A percentile compares a stretch with the other conserved stretches of the same genome.
Conservation (phyloP, 2,113 vertebrate species). For the Lepisosteus oculatus region DNA sequence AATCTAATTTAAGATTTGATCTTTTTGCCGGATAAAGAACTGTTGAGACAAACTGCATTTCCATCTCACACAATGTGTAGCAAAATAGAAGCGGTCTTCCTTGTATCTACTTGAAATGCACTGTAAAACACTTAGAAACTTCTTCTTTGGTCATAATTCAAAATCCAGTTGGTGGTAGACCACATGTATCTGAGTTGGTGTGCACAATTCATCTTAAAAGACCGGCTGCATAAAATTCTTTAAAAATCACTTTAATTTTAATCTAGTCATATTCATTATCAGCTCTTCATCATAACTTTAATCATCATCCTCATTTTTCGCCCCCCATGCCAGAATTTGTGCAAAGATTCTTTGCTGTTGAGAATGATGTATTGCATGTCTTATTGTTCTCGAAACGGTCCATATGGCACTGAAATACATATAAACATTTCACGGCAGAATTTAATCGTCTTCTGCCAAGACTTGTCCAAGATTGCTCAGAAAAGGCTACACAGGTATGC, state of each 20-base stretch:
- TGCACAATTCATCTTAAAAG: too few species aligned
- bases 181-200: too few species aligned
- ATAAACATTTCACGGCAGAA: not conserved
- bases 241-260: not conserved
- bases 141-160: slow-evolving; percentile 28
- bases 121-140: slow-evolving; percentile 4
- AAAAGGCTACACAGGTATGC: not conserved
- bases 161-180: too few species aligned
- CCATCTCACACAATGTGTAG: slow-evolving; percentile 35
- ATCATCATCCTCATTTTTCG: not conserved
- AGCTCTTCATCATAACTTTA: not conserved
- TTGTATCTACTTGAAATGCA: slow-evolving; percentile 16
- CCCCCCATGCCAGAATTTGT: not conserved
- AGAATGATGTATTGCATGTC: not conserved
- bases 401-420: not conserved
- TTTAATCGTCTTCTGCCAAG: not conserved
- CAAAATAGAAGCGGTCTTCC: slow-evolving; percentile 41
- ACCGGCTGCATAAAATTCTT: too few species aligned
- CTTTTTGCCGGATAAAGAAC: slow-evolving; percentile 4
- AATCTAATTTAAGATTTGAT: slow-evolving; percentile 9
- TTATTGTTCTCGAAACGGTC: not conserved
- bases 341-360: not conserved
- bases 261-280: slow-evolving; percentile 2
- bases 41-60: slow-evolving; percentile 35
- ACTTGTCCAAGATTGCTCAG: not conserved